Percentiles rank a stretch among this genome's conserved stretches.
phyloP scores from a whole-genome alignment of 2,888 invertebrate genomes.

The Callimorpha dominula region DNA sequence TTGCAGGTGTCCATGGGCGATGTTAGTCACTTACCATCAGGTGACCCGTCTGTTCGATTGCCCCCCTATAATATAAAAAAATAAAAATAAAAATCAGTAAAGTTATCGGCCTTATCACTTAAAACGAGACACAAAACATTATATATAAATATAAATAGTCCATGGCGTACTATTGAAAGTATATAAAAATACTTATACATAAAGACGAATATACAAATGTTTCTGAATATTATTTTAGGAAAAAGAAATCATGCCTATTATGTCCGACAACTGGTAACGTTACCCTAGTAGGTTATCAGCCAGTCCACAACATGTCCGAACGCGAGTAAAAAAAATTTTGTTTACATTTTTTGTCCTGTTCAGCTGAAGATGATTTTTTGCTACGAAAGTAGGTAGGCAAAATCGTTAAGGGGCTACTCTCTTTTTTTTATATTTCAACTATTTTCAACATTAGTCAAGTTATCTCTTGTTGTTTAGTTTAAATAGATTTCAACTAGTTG shows the following conservation, averaged over 20 bases:
- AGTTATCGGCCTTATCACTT: not conserved
- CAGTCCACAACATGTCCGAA: constrained; percentile 61
- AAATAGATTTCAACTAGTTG: constrained; percentile 12
- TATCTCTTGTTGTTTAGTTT: constrained; percentile 40
- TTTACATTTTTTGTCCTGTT: constrained; percentile 68
- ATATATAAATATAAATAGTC: too few species aligned
- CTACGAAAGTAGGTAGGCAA: constrained; percentile 49
- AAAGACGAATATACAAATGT: not conserved
- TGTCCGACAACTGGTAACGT: constrained; percentile 13
- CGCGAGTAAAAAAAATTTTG: constrained; percentile 63
- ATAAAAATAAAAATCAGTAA: not conserved
- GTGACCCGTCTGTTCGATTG: too few species aligned
- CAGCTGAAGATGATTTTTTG: constrained; percentile 63
- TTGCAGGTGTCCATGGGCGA: too few species aligned
- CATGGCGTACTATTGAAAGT: not conserved
- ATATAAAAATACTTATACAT: not conserved
- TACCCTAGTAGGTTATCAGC: constrained; percentile 54
- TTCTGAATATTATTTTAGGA: not conserved
- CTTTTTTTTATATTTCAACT: constrained; percentile 32
- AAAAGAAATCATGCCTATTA: not conserved
- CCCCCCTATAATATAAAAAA: too few species aligned
- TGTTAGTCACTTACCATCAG: too few species aligned
- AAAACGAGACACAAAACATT: not conserved
- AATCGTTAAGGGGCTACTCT: constrained; percentile 34
- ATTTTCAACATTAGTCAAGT: constrained; percentile 35